Percentiles rank a stretch among this genome's conserved stretches.
Evolutionary conservation across 2,888 invertebrate genomes (phyloP).

Genomic region (Eupithecia vulgata): DNA sequence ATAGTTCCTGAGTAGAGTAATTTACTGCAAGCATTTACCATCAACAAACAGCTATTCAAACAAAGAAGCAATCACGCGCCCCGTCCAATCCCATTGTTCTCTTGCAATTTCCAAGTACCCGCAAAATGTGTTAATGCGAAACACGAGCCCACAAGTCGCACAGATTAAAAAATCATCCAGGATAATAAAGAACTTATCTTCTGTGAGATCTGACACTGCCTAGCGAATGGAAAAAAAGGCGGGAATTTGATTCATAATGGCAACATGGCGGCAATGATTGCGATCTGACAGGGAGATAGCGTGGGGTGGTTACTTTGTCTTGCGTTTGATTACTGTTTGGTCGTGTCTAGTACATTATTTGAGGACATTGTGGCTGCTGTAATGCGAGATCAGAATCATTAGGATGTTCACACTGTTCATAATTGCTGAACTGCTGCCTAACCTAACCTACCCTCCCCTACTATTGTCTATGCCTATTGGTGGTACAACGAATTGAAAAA

Average conservation of each 20-base stretch:
- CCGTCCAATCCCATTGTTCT: constrained; percentile 33
- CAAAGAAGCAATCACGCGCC: constrained; percentile 23
- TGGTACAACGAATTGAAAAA: neutral
- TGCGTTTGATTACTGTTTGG: constrained; percentile 65
- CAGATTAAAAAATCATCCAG: constrained; percentile 82
- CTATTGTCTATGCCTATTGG: neutral
- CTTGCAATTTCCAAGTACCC: constrained; percentile 28
- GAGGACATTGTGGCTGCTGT: constrained; percentile 7
- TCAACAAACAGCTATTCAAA: constrained; percentile 19
- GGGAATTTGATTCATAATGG: constrained; percentile 81
- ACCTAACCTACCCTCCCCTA: neutral
- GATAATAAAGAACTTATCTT: constrained; percentile 81
- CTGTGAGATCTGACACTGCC: constrained; percentile 79
- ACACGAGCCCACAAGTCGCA: constrained; percentile 61
- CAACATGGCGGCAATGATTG: constrained; percentile 80
- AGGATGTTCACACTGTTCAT: constrained; percentile 6
- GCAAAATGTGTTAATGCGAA: constrained; percentile 68
- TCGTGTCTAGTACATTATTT: constrained; percentile 15
- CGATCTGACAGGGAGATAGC: constrained; percentile 76
- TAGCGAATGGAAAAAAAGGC: constrained; percentile 75
- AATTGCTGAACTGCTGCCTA: neutral
- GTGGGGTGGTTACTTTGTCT: constrained; percentile 77
- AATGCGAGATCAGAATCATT: constrained; percentile 3
- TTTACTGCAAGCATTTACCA: constrained; percentile 7
- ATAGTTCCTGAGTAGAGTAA: constrained; percentile 3